Evolutionary conservation across 2,797 vertebrate species (phyloP).

Genomic region (Pelochelys cantorii): DNA sequence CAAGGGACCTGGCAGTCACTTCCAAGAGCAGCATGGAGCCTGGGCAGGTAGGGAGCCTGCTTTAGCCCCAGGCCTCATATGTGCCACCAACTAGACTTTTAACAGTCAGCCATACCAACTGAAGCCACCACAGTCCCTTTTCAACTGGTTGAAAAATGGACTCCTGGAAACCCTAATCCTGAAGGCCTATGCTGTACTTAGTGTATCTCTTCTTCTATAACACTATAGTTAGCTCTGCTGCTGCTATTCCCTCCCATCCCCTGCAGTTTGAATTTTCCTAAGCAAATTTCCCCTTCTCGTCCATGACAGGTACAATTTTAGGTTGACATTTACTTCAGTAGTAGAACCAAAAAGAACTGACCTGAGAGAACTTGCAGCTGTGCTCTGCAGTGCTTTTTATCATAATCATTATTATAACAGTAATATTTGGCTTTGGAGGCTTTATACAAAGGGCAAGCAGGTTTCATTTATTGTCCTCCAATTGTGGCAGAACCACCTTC

Average conservation of each 20-base stretch:
- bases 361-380: not conserved
- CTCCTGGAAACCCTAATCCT: not conserved
- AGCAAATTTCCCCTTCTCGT: not conserved
- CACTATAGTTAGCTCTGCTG: not conserved
- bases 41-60: too few species aligned
- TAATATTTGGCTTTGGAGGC: not conserved
- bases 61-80: too few species aligned
- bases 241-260: not conserved
- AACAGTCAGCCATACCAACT: too few species aligned
- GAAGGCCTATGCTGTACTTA: accelerated
- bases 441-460: not conserved
- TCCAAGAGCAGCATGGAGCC: too few species aligned
- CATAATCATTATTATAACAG: not conserved
- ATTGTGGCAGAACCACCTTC: not conserved
- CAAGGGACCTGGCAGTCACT: too few species aligned
- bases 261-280: not conserved
- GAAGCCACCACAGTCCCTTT: too few species aligned
- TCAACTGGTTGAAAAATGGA: too few species aligned
- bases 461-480: not conserved
- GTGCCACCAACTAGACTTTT: too few species aligned
- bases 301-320: not conserved
- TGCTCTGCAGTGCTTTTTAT: not conserved
- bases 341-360: not conserved
- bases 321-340: not conserved
- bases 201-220: not conserved